Conservation (phyloP, 1,140 invertebrate genomes). For the Scaptodrosophila lebanonensis region DNA sequence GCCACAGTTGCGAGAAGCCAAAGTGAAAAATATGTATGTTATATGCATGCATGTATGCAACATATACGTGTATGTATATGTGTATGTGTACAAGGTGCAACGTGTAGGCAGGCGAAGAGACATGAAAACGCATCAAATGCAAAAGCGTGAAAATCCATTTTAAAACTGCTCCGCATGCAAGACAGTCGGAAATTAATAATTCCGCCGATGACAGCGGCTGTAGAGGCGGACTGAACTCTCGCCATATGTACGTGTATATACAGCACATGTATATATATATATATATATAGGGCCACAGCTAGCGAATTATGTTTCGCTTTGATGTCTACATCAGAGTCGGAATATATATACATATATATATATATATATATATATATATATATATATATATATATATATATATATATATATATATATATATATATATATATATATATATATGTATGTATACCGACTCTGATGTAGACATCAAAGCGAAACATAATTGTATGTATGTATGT, state of each 20-base stretch:
- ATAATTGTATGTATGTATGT: too few relatives aligned
- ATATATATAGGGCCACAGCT: too few relatives aligned
- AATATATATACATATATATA: constrained; percentile 20
- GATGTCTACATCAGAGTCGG: constrained; percentile 32
- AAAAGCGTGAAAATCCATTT: constrained; percentile 57
- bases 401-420: too few relatives aligned
- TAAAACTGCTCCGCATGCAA: constrained; percentile 38
- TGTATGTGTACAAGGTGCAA: too few relatives aligned
- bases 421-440: too few relatives aligned
- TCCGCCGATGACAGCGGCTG: constrained; percentile 45
- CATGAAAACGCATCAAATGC: too few relatives aligned
- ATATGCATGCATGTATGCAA: constrained; percentile 18
- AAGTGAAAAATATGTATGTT: constrained; percentile 36
- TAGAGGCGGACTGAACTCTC: constrained; percentile 36
- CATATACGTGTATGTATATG: too few relatives aligned
- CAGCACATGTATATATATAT: too few relatives aligned
- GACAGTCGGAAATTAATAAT: constrained; percentile 57
- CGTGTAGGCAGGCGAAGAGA: too few relatives aligned
- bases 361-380: too few relatives aligned
- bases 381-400: too few relatives aligned
- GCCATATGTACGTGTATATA: too few relatives aligned
- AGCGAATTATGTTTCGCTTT: constrained; percentile 39
- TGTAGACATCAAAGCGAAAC: constrained; percentile 45
- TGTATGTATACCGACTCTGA: constrained; percentile 1
- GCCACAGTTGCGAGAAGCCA: constrained; percentile 51